Conservation (phyloP, 23 tunicate species). For the Styela plicata region DNA sequence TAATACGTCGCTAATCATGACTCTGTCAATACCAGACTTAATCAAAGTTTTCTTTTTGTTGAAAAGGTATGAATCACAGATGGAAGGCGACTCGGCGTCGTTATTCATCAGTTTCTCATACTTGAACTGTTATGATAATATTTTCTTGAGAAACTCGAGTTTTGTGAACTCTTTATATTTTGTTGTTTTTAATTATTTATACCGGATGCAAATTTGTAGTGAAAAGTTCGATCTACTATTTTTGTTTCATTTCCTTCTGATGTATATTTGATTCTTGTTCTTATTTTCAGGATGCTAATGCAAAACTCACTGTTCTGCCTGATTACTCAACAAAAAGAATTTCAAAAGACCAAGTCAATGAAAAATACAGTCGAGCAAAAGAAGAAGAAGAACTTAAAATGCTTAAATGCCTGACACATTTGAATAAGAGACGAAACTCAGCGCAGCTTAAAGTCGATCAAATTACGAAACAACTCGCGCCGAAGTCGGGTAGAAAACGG, state of each 20-base stretch:
- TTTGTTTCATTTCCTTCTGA: not conserved
- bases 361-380: constrained; percentile 59
- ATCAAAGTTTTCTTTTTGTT: too few species aligned
- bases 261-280: not conserved
- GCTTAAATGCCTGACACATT: constrained; percentile 55
- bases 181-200: too few species aligned
- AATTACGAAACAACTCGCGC: constrained; percentile 56
- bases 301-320: not conserved
- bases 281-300: not conserved
- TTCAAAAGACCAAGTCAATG: constrained; percentile 42
- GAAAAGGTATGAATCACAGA: too few species aligned
- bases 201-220: too few species aligned
- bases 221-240: not conserved
- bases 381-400: constrained; percentile 49
- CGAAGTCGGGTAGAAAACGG: constrained; percentile 75
- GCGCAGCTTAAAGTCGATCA: constrained; percentile 83
- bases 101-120: too few species aligned
- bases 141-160: too few species aligned
- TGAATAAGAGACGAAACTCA: constrained; percentile 72
- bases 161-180: too few species aligned
- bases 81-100: too few species aligned
- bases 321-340: constrained; percentile 6
- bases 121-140: too few species aligned
- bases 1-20: too few species aligned
- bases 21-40: too few species aligned